Percentiles rank a stretch among this genome's conserved stretches.
Conservation (phyloP, 1,140 invertebrate genomes). For the Hirudo medicinalis region DNA sequence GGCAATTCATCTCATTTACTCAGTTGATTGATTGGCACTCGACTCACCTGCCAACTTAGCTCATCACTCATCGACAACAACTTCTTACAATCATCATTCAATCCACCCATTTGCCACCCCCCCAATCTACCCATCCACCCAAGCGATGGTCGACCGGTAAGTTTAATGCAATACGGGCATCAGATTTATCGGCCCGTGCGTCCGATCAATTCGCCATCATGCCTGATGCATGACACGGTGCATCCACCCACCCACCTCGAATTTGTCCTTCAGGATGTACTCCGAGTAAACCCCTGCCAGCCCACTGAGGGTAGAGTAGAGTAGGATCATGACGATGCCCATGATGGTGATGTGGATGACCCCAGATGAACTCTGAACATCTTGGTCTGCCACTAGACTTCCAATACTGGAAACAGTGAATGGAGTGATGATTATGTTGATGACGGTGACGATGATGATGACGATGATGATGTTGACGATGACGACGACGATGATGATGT, state of each 20-base stretch:
- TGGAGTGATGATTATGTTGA: neutral
- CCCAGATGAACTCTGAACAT: constrained; percentile 16
- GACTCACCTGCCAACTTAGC: too few relatives aligned
- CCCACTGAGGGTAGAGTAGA: constrained; percentile 34
- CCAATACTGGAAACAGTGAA: constrained; percentile 22
- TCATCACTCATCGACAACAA: too few relatives aligned
- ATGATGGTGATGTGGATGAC: constrained; percentile 31
- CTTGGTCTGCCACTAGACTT: constrained; percentile 25
- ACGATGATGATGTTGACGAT: neutral
- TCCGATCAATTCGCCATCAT: too few relatives aligned
- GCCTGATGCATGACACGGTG: too few relatives aligned
- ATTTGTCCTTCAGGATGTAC: constrained; percentile 35
- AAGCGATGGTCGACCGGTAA: too few relatives aligned
- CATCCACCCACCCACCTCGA: constrained; percentile 22
- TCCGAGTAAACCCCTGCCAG: constrained; percentile 37
- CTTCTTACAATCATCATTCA: too few relatives aligned
- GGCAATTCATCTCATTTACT: too few relatives aligned
- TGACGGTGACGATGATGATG: neutral
- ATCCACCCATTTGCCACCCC: too few relatives aligned
- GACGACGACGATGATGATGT: neutral
- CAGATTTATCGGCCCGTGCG: too few relatives aligned
- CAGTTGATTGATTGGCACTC: too few relatives aligned
- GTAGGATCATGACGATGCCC: constrained; percentile 32
- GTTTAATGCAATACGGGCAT: too few relatives aligned
- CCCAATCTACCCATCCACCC: too few relatives aligned